Base-by-base conservation (phyloP, 2,888 invertebrate genomes). In the Sturmia bella region DNA sequence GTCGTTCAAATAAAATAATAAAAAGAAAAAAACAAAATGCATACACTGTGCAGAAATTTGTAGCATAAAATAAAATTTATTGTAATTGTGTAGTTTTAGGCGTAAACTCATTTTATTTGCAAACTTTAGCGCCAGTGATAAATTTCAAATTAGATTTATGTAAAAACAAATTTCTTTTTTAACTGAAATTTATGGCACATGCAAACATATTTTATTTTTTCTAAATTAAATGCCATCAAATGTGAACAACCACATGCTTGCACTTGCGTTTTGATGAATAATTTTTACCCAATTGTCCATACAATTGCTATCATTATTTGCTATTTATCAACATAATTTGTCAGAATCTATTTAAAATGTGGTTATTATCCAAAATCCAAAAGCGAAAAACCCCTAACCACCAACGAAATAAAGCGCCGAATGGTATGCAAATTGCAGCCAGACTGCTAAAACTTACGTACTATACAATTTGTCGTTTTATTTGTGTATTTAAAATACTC, bases 141-240 rank as follows among this genome's bases (percentile, higher is more conserved):
- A 72, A 78, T 59, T 59, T 52, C 17, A 66, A 27, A 39, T 27
- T 56, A 52, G 57, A 72, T 64, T 27, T 48, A 63, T 48, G 39
- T 68, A 19, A 66, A 72, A 72, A 56, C 19, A 50, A 72, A 73
- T 70, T 13, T 39, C 19, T 15, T 12, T 45, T 32, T 1, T 11
- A 21, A n/a, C 13, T 5, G 11, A 72, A 70, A 80, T 76, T 80
- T 80, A 80, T 72, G 37, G 80, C 70, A 52, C 50, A 70, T 75
- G 59, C 54, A 64, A 59, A 48, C 41, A 54, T 73, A 68, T 61
- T 43, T 68, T 50, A 68, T 73, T 27, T 17, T n/a, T 13, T 17
- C 19, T 54, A 69, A 79, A 79, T 66, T 66, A 78, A 66, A 70
- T 59, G n/a, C 61, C 27, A 43, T 52, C 24, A 66, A 32, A 41